Evolutionary conservation across 2,797 vertebrate genomes (phyloP), one percentile per base, ranked within the genome.

Genomic region (Micropoecilia bifurca): DNA sequence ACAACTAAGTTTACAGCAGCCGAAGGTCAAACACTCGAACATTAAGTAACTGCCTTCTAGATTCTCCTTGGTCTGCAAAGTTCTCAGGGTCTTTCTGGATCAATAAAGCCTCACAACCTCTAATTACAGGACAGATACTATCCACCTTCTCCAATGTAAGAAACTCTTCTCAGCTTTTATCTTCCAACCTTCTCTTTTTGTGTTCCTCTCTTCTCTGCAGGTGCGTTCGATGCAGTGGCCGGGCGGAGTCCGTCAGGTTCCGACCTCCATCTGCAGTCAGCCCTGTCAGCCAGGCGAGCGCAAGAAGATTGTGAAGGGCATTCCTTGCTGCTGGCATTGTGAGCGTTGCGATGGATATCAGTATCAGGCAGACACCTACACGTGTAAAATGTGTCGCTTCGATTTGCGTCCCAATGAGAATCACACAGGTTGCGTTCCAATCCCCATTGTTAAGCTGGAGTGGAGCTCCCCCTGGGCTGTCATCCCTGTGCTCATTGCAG

Each of bases 311-410:
- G 98, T 99, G 88, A 99, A 99, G 91, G 98, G 98, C 80, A 99
- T 99, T 86, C 97, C 97, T 4, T 99, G 98, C 94, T 99, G 98
- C 85, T 99, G 98, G 98, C 98, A 99, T 95, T 99, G 98, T 0
- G 98, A 99, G 90, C 97, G 97, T 48, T 99, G 98, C 14, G 98
- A 99, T 0, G 98, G 98, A 8, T 99, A 99, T 95, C 98, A 99
- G 94, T 99, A 98, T 93, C 98, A 99, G 90, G 96, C 96, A 3
- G 98, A 99, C 50, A 96, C 96, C 83, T 98, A 96, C 94, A 97
- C 96, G 57, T 99, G 98, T 88, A 99, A 99, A 93, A 96, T 98
- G 85, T 99, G 98, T 83, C 98, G 97, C 80, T 98, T 97, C 41
- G 96, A 98, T 81, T 96, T 97, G 94, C 96, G 97, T 73, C 98